phyloP scores from a whole-genome alignment of 1,140 invertebrate genomes.

The Drusus annulatus region DNA sequence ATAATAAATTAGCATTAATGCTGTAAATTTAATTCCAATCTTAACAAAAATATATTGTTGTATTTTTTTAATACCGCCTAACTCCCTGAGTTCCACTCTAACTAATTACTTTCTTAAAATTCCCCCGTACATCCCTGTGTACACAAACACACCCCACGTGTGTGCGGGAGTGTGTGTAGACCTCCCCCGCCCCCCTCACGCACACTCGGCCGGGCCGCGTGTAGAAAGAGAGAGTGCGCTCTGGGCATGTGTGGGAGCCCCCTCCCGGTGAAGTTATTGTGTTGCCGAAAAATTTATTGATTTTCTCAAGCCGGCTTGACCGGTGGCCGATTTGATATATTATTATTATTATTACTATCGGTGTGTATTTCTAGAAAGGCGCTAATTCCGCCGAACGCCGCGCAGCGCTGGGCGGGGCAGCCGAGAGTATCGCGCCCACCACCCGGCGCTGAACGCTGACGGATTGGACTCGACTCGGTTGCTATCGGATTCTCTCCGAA shows the following conservation, averaged over 20 bases:
- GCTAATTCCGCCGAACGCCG: constrained; percentile 21
- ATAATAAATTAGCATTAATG: too few species aligned
- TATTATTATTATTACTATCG: constrained; percentile 50
- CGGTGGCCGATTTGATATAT: constrained; percentile 49
- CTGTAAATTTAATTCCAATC: too few species aligned
- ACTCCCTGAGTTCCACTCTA: too few species aligned
- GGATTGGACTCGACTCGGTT: too few species aligned
- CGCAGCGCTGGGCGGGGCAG: neutral
- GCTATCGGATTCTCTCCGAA: too few species aligned
- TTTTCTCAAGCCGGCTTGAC: constrained; percentile 58
- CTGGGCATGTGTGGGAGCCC: constrained; percentile 20
- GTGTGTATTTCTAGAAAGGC: constrained; percentile 37
- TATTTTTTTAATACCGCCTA: too few species aligned
- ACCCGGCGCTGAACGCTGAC: too few species aligned
- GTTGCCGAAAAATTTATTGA: constrained; percentile 60
- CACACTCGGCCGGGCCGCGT: constrained; percentile 12
- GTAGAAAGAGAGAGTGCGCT: constrained; percentile 26
- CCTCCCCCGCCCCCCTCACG: neutral
- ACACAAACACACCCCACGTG: neutral
- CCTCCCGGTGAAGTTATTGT: constrained; percentile 54
- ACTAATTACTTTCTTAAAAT: neutral
- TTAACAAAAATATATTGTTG: too few species aligned
- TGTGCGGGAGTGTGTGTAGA: neutral
- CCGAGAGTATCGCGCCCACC: neutral
- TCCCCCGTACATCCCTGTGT: neutral